A percentile compares a stretch with the other conserved stretches of the same genome.
These are phyloP conservation scores for Hoplostethus mediterraneus DNA, from an alignment of 2,797 vertebrate genomes.

Conservation along the genomic window DNA sequence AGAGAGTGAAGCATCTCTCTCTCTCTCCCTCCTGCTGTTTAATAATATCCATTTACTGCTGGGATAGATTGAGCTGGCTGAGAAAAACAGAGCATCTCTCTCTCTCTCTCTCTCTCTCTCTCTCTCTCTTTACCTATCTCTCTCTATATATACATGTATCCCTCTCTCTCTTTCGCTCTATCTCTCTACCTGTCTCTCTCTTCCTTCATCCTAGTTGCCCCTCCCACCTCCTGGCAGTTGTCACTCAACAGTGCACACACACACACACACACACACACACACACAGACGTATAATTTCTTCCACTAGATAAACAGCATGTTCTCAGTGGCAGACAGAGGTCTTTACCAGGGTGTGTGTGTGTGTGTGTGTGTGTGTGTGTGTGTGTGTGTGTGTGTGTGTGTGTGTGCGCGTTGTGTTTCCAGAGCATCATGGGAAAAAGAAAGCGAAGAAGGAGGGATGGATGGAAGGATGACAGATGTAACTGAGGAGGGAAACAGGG, in stretches of 20 bases:
- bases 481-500: background rate
- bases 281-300: constrained; percentile 76
- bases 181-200: no score
- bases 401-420: constrained; percentile 10
- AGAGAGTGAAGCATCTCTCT: background rate
- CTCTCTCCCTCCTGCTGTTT: constrained; percentile 86
- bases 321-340: constrained; percentile 1
- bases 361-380: constrained; percentile 18
- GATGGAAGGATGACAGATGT: constrained; percentile 17
- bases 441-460: constrained; percentile 38
- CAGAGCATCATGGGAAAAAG: constrained; percentile 51
- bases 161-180: no score
- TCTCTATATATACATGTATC: no score
- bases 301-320: constrained; percentile 49
- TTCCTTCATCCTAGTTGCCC: background rate
- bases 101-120: background rate
- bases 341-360: constrained; percentile 27
- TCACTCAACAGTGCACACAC: constrained; percentile 9
- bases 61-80: constrained; percentile 91
- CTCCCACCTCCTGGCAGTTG: constrained; percentile 25
- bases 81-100: constrained; percentile 85
- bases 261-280: constrained; percentile 33
- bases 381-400: constrained; percentile 23
- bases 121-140: no score
- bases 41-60: constrained; percentile 97